Evolutionary conservation across 2,888 invertebrate genomes (phyloP).

Genomic region (Drosophila kambysellisi): DNA sequence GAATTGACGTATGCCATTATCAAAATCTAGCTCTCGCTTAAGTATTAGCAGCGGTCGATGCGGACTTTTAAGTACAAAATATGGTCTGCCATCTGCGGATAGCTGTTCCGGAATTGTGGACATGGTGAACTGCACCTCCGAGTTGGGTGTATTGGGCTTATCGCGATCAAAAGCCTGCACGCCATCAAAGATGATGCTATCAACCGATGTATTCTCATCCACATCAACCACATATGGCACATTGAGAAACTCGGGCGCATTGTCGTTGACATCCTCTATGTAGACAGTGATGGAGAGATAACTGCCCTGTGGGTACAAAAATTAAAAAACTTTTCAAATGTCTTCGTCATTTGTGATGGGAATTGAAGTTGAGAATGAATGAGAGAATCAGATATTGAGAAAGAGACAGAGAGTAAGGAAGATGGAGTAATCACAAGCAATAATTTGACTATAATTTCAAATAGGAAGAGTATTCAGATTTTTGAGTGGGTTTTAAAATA

Average conservation of each 20-base stretch:
- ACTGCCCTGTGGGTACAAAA: constrained; percentile 87
- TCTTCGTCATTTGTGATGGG: not conserved
- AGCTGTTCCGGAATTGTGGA: constrained; percentile 86
- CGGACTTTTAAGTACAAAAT: constrained; percentile 91
- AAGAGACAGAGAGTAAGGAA: not conserved
- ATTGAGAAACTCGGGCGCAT: constrained; percentile 91
- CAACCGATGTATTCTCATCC: constrained; percentile 91
- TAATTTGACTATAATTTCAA: not conserved
- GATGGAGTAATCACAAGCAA: not conserved
- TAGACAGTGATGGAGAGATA: constrained; percentile 94
- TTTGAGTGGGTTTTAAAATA: not conserved
- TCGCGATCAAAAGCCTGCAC: constrained; percentile 93
- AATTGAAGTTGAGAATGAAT: not conserved
- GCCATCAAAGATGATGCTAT: constrained; percentile 92
- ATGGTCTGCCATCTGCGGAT: constrained; percentile 83
- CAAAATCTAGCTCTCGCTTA: constrained; percentile 91
- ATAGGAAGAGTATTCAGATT: accelerated
- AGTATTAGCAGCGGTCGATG: constrained; percentile 92
- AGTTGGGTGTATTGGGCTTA: constrained; percentile 95
- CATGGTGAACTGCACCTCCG: constrained; percentile 93
- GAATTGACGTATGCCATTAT: constrained; percentile 92
- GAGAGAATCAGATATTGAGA: not conserved
- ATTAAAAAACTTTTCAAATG: not conserved
- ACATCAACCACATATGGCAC: constrained; percentile 92
- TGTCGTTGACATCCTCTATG: constrained; percentile 95